These are phyloP conservation scores for Hylaeus anthracinus DNA, from an alignment of 1,140 invertebrate genomes.

Conservation along the genomic window DNA sequence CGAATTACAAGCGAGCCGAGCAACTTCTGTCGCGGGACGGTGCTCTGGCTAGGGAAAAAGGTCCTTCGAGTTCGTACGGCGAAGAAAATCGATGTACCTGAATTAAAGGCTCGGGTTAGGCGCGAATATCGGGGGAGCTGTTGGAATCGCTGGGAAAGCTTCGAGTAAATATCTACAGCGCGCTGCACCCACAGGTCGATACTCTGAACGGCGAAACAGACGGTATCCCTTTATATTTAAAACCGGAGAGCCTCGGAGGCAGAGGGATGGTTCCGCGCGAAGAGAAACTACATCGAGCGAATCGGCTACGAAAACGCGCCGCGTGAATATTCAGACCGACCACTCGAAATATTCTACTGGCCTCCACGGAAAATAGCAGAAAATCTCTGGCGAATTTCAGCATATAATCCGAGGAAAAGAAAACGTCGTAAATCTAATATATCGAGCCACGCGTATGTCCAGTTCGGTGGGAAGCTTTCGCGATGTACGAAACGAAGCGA, in stretches of 20 bases:
- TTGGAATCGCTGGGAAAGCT: slow-evolving; percentile 7
- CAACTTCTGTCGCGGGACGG: too few species aligned
- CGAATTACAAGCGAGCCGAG: too few species aligned
- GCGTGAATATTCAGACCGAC: slow-evolving; percentile 19
- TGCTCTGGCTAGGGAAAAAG: neutral
- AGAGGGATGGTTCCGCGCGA: slow-evolving; percentile 10
- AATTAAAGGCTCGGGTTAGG: slow-evolving; percentile 10
- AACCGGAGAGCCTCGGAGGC: neutral
- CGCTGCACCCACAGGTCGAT: slow-evolving; percentile 22
- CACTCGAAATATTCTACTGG: slow-evolving; percentile 22
- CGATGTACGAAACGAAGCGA: neutral
- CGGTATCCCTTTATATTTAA: slow-evolving; percentile 32
- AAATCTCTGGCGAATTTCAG: too few species aligned
- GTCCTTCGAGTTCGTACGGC: neutral
- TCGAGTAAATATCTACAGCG: slow-evolving; percentile 37
- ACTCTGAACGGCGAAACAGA: slow-evolving; percentile 25
- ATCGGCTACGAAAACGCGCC: slow-evolving; percentile 16
- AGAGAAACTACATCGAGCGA: slow-evolving; percentile 34
- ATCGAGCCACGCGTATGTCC: too few species aligned
- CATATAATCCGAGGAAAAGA: too few species aligned
- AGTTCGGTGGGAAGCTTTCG: neutral
- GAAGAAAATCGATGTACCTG: slow-evolving; percentile 12
- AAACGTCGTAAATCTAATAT: too few species aligned
- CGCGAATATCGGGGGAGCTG: slow-evolving; percentile 23
- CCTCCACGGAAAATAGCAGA: neutral